Conservation (phyloP, 2,113 vertebrate genomes). For the Carlito syrichta region DNA sequence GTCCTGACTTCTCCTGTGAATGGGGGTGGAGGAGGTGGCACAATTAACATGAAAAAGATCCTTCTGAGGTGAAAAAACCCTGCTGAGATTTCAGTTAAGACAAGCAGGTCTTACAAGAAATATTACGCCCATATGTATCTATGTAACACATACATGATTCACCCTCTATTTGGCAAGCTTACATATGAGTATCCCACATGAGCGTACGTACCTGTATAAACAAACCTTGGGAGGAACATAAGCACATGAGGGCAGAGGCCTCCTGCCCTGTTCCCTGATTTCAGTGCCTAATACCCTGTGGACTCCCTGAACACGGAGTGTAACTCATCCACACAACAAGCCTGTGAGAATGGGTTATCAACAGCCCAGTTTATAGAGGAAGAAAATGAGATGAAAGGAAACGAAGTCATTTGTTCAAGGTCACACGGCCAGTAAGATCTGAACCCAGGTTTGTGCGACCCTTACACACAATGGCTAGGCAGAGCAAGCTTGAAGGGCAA, state of each 20-base stretch:
- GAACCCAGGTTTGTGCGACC: background rate
- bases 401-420: background rate
- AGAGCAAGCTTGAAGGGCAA: background rate
- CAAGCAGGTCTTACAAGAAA: background rate
- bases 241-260: background rate
- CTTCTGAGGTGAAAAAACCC: background rate
- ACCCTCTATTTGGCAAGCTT: background rate
- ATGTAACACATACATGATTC: background rate
- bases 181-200: background rate
- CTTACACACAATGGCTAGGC: background rate
- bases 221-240: background rate
- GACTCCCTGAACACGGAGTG: background rate
- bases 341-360: background rate
- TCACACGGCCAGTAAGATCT: background rate
- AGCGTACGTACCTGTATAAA: background rate
- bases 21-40: background rate
- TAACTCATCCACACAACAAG: background rate
- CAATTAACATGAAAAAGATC: constrained; percentile 60
- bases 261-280: background rate
- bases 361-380: background rate
- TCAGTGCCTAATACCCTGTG: background rate
- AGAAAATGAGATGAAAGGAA: background rate
- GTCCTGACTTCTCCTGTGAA: background rate
- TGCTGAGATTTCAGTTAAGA: background rate
- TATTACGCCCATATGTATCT: background rate